phyloP scores from a whole-genome alignment of 2,113 vertebrate species.

The Pteruthius melanotis region DNA sequence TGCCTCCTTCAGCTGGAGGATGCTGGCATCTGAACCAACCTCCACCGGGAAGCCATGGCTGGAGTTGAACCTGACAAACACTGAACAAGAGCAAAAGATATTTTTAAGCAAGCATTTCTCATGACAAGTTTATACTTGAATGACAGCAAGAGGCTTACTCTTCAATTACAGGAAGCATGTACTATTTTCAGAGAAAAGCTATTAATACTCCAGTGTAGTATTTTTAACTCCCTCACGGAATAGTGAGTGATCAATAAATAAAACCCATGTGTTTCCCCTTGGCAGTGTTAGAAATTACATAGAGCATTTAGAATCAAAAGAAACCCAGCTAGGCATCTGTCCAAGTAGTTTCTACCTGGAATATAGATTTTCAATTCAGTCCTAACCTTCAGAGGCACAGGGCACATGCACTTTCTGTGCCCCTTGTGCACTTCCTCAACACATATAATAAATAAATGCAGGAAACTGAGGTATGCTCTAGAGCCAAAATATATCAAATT shows the following conservation, averaged over 20 bases:
- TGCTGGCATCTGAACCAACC: conserved; percentile 70
- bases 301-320: neutral
- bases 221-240: neutral
- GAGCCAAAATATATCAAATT: neutral
- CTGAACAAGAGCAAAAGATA: conserved; percentile 61
- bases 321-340: neutral
- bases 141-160: neutral
- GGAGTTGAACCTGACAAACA: conserved; percentile 86
- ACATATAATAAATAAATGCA: neutral
- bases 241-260: neutral
- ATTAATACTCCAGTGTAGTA: neutral
- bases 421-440: neutral
- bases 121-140: neutral
- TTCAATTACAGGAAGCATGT: neutral
- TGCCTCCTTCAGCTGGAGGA: conserved; percentile 80
- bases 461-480: neutral
- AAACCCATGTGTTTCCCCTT: neutral
- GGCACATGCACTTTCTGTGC: neutral
- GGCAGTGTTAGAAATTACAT: neutral
- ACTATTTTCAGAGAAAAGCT: neutral
- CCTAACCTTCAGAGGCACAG: neutral
- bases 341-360: neutral
- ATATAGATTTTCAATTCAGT: neutral
- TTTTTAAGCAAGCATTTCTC: neutral
- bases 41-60: conserved; percentile 81